Conservation (phyloP, 2,888 invertebrate genomes). For the Caenorhabditis imperialis region DNA sequence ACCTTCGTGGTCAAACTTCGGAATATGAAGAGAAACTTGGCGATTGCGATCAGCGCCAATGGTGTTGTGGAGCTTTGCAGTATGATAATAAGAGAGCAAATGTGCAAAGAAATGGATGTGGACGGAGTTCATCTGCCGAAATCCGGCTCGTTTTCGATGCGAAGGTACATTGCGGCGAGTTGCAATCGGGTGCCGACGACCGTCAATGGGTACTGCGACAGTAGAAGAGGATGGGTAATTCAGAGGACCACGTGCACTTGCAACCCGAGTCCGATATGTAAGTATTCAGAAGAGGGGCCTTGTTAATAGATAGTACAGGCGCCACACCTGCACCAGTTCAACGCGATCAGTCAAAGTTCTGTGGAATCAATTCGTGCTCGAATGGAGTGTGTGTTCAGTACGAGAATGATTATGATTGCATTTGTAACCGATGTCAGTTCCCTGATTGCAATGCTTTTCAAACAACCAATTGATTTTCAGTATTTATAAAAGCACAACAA, state of each 20-base stretch:
- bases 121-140: conserved; percentile 18
- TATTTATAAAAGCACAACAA: no score
- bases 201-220: conserved; percentile 26
- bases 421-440: conserved; percentile 33
- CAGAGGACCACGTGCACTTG: conserved; percentile 27
- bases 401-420: background rate
- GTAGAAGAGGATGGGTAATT: conserved; percentile 33
- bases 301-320: no score
- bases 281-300: no score
- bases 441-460: background rate
- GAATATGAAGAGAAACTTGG: conserved; percentile 26
- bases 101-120: conserved; percentile 24
- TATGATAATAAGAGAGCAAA: conserved; percentile 14
- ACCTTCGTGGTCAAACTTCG: conserved; percentile 35
- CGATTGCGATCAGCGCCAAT: conserved; percentile 7
- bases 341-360: background rate
- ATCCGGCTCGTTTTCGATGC: conserved; percentile 17
- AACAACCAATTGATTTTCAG: conserved; percentile 12
- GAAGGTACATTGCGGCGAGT: conserved; percentile 20
- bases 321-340: background rate
- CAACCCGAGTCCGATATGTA: no score
- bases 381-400: conserved; percentile 26
- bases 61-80: conserved; percentile 29
- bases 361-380: conserved; percentile 24
- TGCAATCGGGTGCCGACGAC: background rate